Base-by-base conservation (phyloP, 2,888 invertebrate species). In the Diadromus collaris region DNA sequence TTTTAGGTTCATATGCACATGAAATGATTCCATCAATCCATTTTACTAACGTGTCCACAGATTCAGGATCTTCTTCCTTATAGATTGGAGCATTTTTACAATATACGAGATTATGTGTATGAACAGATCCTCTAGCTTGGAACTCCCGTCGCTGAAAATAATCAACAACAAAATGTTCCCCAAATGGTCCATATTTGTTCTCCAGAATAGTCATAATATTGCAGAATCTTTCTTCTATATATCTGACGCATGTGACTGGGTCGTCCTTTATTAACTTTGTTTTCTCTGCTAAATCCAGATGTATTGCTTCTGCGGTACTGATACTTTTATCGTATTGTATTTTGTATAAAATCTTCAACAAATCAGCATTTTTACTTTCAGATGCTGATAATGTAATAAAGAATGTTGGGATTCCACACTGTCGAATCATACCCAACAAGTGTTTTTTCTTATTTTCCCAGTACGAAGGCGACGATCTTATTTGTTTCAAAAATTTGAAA, bases 401-500 rank as follows among this genome's bases (percentile, higher is more conserved):
- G 83, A 87, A 83, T 83, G 90, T 90, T 73, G 90, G 90, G 78
- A 81, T 83, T 10, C 90, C 90, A 29, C 87, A 81, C 83, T 91
- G 90, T 29, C 90, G 68, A 34, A 90, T 90, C 88, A 90, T 90
- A n/a, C 89, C 89, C 61, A 90, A 89, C 64, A 90, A 79, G 83
- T 90, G 87, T 83, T 85, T 86, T 85, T 90, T 90, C 4, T 87
- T 78, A 51, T 83, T 73, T 51, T 84, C 56, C 90, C 91, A 90
- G 85, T 84, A 90, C 80, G 81, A 85, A 65, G 83, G 79, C 63
- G 89, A 90, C 85, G 89, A 89, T 81, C 89, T 89, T 65, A 90
- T 86, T 10, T 81, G 84, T 21, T 84, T 82, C 54, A 72, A 61
- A 84, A 89, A 90, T 44, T 19, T 56, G n/a, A 58, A 76, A 7